A percentile compares a stretch with the other conserved stretches of the same genome.
Evolutionary conservation across 1,140 invertebrate species (phyloP).

Genomic region (Dreissena rostriformis): DNA sequence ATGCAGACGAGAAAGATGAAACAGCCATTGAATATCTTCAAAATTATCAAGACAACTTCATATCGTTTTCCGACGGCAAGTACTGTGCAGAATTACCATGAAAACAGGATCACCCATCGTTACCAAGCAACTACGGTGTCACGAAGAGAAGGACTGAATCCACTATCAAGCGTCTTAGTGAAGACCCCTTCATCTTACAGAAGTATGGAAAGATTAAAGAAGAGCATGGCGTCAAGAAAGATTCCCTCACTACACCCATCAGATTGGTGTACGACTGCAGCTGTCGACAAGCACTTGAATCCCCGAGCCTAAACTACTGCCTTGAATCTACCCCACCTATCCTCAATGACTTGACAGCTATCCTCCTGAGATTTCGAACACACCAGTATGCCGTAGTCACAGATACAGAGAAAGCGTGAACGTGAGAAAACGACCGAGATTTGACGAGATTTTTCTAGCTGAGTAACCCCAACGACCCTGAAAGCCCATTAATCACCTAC

Average conservation of each 20-base stretch:
- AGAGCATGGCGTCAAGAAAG: slow-evolving; percentile 27
- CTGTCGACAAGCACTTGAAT: background rate
- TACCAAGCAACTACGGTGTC: slow-evolving; percentile 18
- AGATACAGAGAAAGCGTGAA: slow-evolving; percentile 11
- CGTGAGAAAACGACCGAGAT: slow-evolving; percentile 9
- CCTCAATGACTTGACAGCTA: background rate
- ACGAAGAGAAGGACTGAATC: slow-evolving; percentile 9
- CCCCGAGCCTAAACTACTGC: too few species aligned
- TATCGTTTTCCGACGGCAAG: background rate
- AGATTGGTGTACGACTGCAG: slow-evolving; percentile 6
- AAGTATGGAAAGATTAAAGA: slow-evolving; percentile 18
- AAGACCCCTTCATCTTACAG: slow-evolving; percentile 2
- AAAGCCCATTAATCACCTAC: slow-evolving; percentile 3
- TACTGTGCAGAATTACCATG: slow-evolving; percentile 34
- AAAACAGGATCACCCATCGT: slow-evolving; percentile 12
- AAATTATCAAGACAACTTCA: slow-evolving; percentile 9
- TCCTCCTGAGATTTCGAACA: background rate
- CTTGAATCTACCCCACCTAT: too few species aligned
- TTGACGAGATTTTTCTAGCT: slow-evolving; percentile 35
- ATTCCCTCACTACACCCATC: slow-evolving; percentile 1
- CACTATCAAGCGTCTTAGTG: slow-evolving; percentile 5
- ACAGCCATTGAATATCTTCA: background rate
- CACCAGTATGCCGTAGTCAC: slow-evolving; percentile 1
- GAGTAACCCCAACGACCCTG: slow-evolving; percentile 7
- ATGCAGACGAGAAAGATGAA: background rate